Base-by-base conservation (phyloP, 2,888 invertebrate genomes). In the Pristionchus arcanus region DNA sequence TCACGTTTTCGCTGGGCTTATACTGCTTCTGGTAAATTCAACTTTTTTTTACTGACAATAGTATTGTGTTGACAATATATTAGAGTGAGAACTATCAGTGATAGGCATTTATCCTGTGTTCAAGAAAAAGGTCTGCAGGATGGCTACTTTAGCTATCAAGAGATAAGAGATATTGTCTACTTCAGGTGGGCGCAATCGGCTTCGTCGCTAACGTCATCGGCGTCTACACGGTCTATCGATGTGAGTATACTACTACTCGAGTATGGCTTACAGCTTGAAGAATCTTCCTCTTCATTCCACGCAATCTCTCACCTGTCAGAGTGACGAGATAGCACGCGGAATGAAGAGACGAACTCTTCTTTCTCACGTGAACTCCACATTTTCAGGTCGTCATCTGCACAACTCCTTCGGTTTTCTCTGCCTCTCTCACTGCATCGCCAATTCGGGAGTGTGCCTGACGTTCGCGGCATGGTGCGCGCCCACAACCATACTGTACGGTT, bases 391-490 rank as follows among this genome's bases (percentile, higher is more conserved):
- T 15, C 87, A 87, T 87, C 49, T 87, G 1, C 87, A 87, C 68
- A 87, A 87, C 49, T 66, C 87, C 49, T 87, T 87, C 87, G 87
- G 87, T 31, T 68, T 68, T 42, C 87, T 87, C 49, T 87, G 87
- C 19, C 87, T 87, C 16, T 87, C 87, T 42, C 87, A 87, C 31
- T 87, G 87, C 68, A 68, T 87, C 68, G 87, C 87, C 66, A 87
- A 87, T 49, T 68, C 49, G 16, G 87, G 87, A 66, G 87, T 87
- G 15, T 87, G 87, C 25, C 31, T 55, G 7, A 68, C 87, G 7
- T 87, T 87, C 49, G 87, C 87, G 7, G 59, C 55, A 5, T 87
- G 87, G 87, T 87, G 87, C 28, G 87, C 87, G 16, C 87, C 87
- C 9, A 87, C 87, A 28, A 87, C 87, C 1, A n/a, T 87, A 49